Evolutionary conservation across 2,113 vertebrate genomes (phyloP).

Genomic region (Illadopsis cleaveri): DNA sequence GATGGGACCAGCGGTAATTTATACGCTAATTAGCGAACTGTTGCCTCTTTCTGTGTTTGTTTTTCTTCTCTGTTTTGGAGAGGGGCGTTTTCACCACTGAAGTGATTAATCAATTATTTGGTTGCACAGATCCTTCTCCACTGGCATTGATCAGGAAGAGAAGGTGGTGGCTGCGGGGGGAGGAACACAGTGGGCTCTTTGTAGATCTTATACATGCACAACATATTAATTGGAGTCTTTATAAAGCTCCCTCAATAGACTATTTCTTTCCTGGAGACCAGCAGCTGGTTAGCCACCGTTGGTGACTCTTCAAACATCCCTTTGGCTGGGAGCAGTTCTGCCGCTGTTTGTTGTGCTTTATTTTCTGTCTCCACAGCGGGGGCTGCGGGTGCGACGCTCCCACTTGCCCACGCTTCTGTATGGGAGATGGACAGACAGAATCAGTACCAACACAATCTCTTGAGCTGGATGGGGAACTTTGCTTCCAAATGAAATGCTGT

Average conservation of each 20-base stretch:
- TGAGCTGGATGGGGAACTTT: slow-evolving; percentile 35
- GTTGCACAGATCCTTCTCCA: slow-evolving; percentile 69
- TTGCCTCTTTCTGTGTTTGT: slow-evolving; percentile 73
- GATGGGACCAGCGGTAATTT: slow-evolving; percentile 79
- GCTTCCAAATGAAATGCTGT: slow-evolving; percentile 70
- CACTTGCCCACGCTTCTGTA: not conserved
- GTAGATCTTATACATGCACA: slow-evolving; percentile 76
- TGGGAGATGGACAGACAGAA: not conserved
- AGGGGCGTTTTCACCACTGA: slow-evolving; percentile 65
- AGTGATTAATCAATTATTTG: slow-evolving; percentile 80
- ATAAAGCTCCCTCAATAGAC: slow-evolving; percentile 75
- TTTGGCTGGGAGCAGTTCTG: slow-evolving; percentile 69
- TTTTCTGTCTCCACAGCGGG: slow-evolving; percentile 31
- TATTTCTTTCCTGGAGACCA: slow-evolving; percentile 73
- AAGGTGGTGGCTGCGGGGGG: slow-evolving; percentile 60
- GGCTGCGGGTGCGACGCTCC: not conserved
- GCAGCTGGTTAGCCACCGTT: slow-evolving; percentile 75
- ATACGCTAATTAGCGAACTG: slow-evolving; percentile 74
- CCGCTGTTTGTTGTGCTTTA: slow-evolving; percentile 42
- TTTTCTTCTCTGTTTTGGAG: slow-evolving; percentile 70
- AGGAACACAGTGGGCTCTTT: slow-evolving; percentile 79
- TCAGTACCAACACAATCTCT: slow-evolving; percentile 22
- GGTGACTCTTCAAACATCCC: slow-evolving; percentile 72
- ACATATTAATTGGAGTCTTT: slow-evolving; percentile 79
- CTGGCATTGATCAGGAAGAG: slow-evolving; percentile 56